Percentiles rank a stretch among this genome's conserved stretches.
Evolutionary conservation across 2,113 vertebrate species (phyloP).

Genomic region (Nibea coibor): DNA sequence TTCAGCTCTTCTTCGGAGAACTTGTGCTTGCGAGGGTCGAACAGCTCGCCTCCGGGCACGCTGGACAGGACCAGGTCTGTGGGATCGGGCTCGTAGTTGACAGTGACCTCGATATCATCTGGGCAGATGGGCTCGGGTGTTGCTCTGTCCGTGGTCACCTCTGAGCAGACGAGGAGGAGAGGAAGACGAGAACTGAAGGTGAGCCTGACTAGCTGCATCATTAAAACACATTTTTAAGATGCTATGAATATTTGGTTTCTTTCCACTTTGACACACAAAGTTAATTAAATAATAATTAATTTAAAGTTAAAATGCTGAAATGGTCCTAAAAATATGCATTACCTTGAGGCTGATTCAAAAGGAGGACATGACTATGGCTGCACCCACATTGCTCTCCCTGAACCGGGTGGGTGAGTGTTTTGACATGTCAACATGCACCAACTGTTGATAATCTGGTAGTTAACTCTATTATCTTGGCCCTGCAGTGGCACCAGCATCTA

Average conservation of each 20-base stretch:
- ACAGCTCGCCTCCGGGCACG: constrained; percentile 95
- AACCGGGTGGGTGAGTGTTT: background rate
- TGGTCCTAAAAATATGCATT: background rate
- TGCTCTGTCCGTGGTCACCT: constrained; percentile 82
- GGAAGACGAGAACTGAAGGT: background rate
- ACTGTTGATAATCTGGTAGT: background rate
- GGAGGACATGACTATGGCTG: too few relatives aligned
- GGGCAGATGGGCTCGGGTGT: constrained; percentile 88
- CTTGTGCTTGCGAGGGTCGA: constrained; percentile 95
- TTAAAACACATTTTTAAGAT: background rate
- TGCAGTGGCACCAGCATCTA: constrained; percentile 1
- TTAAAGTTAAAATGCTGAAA: background rate
- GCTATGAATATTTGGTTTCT: too few relatives aligned
- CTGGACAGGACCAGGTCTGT: constrained; percentile 96
- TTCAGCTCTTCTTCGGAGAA: constrained; percentile 96
- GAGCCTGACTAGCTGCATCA: background rate
- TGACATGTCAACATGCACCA: background rate
- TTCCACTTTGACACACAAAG: background rate
- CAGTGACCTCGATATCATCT: constrained; percentile 90
- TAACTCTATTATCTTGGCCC: constrained; percentile 8
- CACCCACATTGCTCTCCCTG: too few relatives aligned
- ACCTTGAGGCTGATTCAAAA: background rate
- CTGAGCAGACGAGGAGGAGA: constrained; percentile 60
- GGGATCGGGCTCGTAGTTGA: constrained; percentile 95
- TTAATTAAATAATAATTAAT: too few relatives aligned